Base-by-base conservation (phyloP, 2,113 vertebrate genomes). In the Scortum barcoo region DNA sequence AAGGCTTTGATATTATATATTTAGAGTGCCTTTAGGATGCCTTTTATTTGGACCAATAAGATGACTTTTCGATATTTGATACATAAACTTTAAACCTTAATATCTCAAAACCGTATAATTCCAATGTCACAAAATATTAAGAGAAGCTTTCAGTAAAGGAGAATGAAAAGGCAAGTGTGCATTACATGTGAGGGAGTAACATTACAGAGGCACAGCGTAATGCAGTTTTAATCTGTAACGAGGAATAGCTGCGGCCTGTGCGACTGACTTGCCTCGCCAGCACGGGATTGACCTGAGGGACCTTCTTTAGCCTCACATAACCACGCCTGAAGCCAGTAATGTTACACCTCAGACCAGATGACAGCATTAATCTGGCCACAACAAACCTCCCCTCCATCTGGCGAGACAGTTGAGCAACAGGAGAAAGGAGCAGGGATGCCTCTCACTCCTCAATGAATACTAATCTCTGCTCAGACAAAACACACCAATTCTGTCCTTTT, bases 321-420 rank as follows among this genome's bases (percentile, higher is more conserved):
- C 85, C 72, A 80, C 20, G 74, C 57, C 85, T 65, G 69, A 33
- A 88, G 76, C 57, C 53, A 48, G 70, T 22, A 68, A 81, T 67
- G 90, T 88, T 91, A 80, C 89, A 91, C 90, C 82, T 90, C 83
- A 72, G 79, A 86, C 86, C 86, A 89, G 86, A 92, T 92, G 88
- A 92, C 88, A 76, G 72, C 79, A 81, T 87, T 92, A 92, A 91
- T 89, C 92, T 88, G 90, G 72, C 80, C 81, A 80, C 74, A 83
- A 72, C 62, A 26, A 83, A 74, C 88, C 81, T 87, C 76, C 84
- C 70, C 81, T 82, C 92, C 93, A 92, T 93, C 92, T 93, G 92
- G 76, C 48, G 26, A 80, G 76, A 84, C 28, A 46, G 69, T 78
- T 26, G 33, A 89, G 85, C 88, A 81, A 86, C 91, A 90, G 58